These are phyloP conservation scores for Solenopsis fugax DNA, from an alignment of 1,140 invertebrate genomes.

Conservation along the genomic window DNA sequence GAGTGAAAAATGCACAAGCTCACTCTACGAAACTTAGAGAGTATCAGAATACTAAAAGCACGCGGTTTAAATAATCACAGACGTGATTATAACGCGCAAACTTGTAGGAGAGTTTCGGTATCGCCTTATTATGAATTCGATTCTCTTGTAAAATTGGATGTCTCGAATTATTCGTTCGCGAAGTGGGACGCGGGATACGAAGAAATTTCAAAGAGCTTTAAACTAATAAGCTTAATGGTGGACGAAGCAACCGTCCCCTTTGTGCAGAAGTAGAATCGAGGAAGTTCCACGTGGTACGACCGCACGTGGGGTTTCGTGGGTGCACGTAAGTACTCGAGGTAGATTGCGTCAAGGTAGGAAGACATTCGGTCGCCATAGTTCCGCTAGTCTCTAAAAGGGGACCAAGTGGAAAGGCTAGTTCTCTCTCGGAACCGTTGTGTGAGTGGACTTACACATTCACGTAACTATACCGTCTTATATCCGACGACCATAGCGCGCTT, in stretches of 20 bases:
- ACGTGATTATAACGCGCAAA: neutral
- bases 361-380: conserved; percentile 67
- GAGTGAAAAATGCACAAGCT: too few species aligned
- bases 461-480: neutral
- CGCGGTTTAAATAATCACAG: neutral
- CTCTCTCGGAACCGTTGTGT: conserved; percentile 30
- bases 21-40: too few species aligned
- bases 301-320: conserved; percentile 61
- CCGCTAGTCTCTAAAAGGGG: conserved; percentile 24
- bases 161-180: conserved; percentile 13
- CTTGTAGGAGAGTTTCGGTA: neutral
- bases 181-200: neutral
- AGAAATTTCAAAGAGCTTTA: conserved; percentile 65
- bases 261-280: conserved; percentile 50
- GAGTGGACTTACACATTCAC: conserved; percentile 30
- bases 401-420: conserved; percentile 63
- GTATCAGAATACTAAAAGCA: neutral
- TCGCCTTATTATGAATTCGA: neutral
- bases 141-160: neutral
- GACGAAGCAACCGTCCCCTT: conserved; percentile 59
- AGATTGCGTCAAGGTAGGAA: conserved; percentile 74
- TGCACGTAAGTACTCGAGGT: conserved; percentile 71
- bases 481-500: neutral
- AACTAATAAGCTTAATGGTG: conserved; percentile 75
- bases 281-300: conserved; percentile 62